Evolutionary conservation across 2,888 invertebrate genomes (phyloP), one percentile per base, ranked within the genome.

Genomic region (Leptopilina drosophilae): DNA sequence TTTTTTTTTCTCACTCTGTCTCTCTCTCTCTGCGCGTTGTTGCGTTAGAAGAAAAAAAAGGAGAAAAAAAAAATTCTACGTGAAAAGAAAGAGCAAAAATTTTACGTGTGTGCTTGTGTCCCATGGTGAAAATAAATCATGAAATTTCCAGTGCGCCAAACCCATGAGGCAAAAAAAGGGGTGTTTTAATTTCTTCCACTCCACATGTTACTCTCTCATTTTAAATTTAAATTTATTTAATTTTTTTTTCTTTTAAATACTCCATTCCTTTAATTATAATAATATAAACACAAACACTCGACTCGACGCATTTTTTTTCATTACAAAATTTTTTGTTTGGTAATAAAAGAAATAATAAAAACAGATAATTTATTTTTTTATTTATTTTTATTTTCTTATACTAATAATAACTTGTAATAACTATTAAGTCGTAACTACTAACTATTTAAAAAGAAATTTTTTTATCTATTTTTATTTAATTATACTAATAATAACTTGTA

Each of bases 81-180:
- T 33, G 9, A 46, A 46, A 82, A 82, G 84, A 85, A 83, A 80
- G 42, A 46, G 78, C 33, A 33, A 33, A 33, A 33, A 33, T 33
- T 33, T 33, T 33, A 33, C 5, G 33, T 75, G 73, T 78, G 77
- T 80, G 78, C 76, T 82, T 80, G 82, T 81, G 87, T 87, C 87
- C 87, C 88, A 85, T 85, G 87, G 87, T 84, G 88, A 87, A 85
- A 85, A 89, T 89, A 87, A 88, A 89, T 89, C 89, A 86, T 79
- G 76, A 65, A 79, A 77, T 77, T 80, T 82, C 79, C 81, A 77
- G 77, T 76, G 78, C 67, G 69, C 77, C 82, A 78, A 77, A 76
- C 76, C 26, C 62, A 62, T 2, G 11, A 14, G 62, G 42, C 46
- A 46, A 46, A 46, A 46, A 46, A 40, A 64, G 33, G 62, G 46